Percentiles rank a stretch among this genome's conserved stretches.
Conservation (phyloP, 2,113 vertebrate genomes). For the Muscicapa adusta region DNA sequence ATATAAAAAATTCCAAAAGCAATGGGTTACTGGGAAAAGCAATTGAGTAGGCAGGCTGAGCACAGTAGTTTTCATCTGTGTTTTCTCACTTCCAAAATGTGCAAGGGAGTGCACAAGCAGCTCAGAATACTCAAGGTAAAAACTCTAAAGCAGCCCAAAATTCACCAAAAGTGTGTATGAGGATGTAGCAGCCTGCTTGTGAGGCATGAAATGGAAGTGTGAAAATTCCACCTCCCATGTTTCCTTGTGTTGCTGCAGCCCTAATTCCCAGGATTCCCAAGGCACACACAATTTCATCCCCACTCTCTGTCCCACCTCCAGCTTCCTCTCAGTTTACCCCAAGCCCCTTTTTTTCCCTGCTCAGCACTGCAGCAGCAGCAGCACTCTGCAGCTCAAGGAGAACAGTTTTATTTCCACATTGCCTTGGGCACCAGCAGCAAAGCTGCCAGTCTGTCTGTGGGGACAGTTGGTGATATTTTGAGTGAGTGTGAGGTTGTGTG, state of each 20-base stretch:
- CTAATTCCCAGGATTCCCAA: neutral
- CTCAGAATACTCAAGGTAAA: neutral
- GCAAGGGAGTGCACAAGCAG: neutral
- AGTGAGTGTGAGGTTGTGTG: neutral
- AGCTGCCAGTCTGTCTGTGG: conserved; percentile 1
- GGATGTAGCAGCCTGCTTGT: neutral
- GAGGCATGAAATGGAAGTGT: neutral
- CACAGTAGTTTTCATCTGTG: neutral
- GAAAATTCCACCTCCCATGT: neutral
- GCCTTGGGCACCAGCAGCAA: conserved; percentile 42
- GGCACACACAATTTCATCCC: neutral
- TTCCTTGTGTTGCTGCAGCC: neutral
- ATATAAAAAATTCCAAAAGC: neutral
- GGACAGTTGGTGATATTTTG: conserved; percentile 12
- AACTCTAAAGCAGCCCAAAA: neutral
- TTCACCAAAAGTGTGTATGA: neutral
- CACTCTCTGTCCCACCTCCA: neutral
- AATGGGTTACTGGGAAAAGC: neutral
- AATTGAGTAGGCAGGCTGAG: neutral
- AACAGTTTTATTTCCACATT: neutral
- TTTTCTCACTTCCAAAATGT: neutral
- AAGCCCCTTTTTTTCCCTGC: neutral
- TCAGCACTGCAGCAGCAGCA: neutral
- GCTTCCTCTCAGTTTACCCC: neutral
- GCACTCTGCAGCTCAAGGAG: neutral